Conservation (phyloP, 2,888 invertebrate genomes). For the Cheilosia variabilis region DNA sequence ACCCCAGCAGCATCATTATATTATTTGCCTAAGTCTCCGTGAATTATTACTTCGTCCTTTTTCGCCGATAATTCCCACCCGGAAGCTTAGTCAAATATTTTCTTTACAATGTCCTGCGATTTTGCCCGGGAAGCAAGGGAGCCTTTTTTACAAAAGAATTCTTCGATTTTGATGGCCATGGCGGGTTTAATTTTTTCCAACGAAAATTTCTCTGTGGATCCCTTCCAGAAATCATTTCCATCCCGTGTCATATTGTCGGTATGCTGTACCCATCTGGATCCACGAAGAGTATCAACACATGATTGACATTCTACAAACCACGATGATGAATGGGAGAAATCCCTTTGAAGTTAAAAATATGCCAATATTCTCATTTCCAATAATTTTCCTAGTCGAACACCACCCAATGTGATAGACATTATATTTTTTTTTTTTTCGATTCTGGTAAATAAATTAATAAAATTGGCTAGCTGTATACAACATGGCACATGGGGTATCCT, state of each 20-base stretch:
- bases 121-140: neutral
- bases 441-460: slow-evolving; percentile 44
- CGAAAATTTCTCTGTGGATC: neutral
- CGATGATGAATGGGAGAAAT: slow-evolving; percentile 39
- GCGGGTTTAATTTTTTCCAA: neutral
- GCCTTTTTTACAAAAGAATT: neutral
- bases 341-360: slow-evolving; percentile 34
- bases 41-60: slow-evolving; percentile 15
- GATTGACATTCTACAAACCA: slow-evolving; percentile 41
- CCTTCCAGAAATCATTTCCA: neutral
- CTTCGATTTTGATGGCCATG: neutral
- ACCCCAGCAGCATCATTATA: neutral
- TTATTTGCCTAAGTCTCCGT: slow-evolving; percentile 2
- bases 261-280: slow-evolving; percentile 10
- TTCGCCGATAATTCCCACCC: no score
- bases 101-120: slow-evolving; percentile 22
- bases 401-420: neutral
- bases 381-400: slow-evolving; percentile 8
- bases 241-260: slow-evolving; percentile 13
- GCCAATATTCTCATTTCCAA: slow-evolving; percentile 41
- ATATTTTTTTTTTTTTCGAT: neutral
- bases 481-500: neutral
- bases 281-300: slow-evolving; percentile 15
- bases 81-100: slow-evolving; percentile 13
- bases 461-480: neutral